phyloP scores from a whole-genome alignment of 2,113 vertebrate genomes.

The Polypterus senegalus region DNA sequence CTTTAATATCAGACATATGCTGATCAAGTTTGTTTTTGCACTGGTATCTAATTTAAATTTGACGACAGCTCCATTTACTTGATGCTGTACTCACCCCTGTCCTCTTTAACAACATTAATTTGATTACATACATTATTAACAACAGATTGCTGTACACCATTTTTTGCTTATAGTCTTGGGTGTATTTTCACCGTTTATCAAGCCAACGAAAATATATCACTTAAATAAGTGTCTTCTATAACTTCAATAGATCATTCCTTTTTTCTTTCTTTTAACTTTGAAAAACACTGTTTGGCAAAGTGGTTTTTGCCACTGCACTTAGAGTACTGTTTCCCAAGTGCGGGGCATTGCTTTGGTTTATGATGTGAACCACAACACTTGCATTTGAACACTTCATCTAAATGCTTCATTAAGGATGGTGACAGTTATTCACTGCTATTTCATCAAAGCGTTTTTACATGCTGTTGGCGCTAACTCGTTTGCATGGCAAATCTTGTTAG shows the following conservation, averaged over 20 bases:
- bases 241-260: not conserved
- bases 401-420: too few relatives aligned
- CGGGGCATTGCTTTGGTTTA: constrained; percentile 1
- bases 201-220: not conserved
- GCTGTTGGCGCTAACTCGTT: too few relatives aligned
- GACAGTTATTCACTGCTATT: too few relatives aligned
- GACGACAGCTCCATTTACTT: not conserved
- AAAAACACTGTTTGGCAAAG: constrained; percentile 6
- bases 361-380: not conserved
- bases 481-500: too few relatives aligned
- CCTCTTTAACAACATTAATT: too few relatives aligned
- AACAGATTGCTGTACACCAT: not conserved
- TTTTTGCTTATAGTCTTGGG: not conserved
- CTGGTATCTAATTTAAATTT: not conserved
- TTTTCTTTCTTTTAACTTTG: not conserved
- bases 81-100: not conserved
- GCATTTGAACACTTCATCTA: not conserved
- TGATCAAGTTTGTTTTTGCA: too few relatives aligned
- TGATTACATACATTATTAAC: too few relatives aligned
- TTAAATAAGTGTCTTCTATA: not conserved
- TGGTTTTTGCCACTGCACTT: constrained; percentile 6
- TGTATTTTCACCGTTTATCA: not conserved
- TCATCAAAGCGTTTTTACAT: too few relatives aligned
- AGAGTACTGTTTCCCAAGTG: constrained; percentile 1
- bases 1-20: too few relatives aligned